Evolutionary conservation across 2,113 vertebrate species (phyloP).

Genomic region (Eubucco bourcierii): DNA sequence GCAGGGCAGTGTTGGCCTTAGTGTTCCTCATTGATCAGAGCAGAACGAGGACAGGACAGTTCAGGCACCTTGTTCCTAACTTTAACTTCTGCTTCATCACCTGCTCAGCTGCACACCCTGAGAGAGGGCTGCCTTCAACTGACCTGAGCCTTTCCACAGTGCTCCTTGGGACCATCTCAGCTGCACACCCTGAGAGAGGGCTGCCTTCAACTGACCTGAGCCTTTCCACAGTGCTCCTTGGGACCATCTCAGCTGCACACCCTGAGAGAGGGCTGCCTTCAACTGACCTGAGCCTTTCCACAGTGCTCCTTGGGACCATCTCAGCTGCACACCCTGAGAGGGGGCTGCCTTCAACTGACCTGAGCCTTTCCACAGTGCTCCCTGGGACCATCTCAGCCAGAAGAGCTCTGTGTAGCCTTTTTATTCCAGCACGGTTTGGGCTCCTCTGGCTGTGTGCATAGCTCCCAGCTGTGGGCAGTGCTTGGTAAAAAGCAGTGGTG

Average conservation of each 20-base stretch:
- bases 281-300: neutral
- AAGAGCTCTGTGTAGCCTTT: neutral
- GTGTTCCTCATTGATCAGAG: neutral
- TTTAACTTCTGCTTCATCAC: neutral
- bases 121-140: neutral
- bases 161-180: neutral
- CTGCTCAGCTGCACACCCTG: neutral
- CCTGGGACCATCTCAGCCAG: neutral
- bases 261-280: neutral
- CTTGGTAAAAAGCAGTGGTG: neutral
- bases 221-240: neutral
- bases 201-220: neutral
- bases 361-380: neutral
- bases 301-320: neutral
- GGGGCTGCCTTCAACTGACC: neutral
- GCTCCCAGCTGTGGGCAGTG: neutral
- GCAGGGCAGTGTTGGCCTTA: neutral
- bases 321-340: neutral
- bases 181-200: neutral
- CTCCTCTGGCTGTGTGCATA: neutral
- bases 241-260: neutral
- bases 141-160: neutral
- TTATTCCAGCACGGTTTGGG: neutral
- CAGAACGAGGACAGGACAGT: neutral
- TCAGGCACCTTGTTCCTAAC: neutral